Evolutionary conservation across 2,113 vertebrate species (phyloP), one percentile per base, ranked within the genome.

Genomic region (Piaya cayana): DNA sequence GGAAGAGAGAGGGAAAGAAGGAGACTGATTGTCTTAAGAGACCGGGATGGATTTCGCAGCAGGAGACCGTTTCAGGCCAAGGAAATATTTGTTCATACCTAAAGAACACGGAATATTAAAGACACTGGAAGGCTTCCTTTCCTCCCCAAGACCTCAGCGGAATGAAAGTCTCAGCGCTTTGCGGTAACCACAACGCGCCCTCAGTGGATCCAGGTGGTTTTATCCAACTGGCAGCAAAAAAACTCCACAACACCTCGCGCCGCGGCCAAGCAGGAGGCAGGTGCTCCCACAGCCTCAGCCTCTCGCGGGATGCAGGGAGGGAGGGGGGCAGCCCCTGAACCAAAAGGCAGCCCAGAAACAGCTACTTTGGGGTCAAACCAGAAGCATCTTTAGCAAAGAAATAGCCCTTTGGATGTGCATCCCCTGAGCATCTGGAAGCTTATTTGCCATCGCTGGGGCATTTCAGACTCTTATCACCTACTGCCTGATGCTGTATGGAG

Each of bases 41-140:
- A 53, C 37, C 69, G 67, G 45, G 87, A 93, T 80, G 59, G 68
- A 86, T 94, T 96, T 85, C 79, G 92, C 87, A 95, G 91, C 67
- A 94, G 65, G 42, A 78, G 42, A 87, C n/a, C 6, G 9, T 58
- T 90, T 85, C 50, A 82, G 82, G 49, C 62, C 78, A 94, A 90
- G 93, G 85, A 95, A 95, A 79, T 68, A 91, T 49, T 90, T 82
- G 82, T 88, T 82, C 75, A 69, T 85, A 88, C 65, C 39, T 77
- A 47, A 93, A 86, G 37, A 90, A 79, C 49, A 77, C 36, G 58
- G 79, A 95, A 91, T 82, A 94, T 80, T 92, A 71, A 71, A 68
- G 71, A 82, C 59, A 58, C 80, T 27, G 59, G 43, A 62, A 81
- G 26, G 22, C 42, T 65, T 92, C 50, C 58, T 63, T 91, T 75